Base-by-base conservation (phyloP, 2,888 invertebrate genomes). In the Cheilosia soror region DNA sequence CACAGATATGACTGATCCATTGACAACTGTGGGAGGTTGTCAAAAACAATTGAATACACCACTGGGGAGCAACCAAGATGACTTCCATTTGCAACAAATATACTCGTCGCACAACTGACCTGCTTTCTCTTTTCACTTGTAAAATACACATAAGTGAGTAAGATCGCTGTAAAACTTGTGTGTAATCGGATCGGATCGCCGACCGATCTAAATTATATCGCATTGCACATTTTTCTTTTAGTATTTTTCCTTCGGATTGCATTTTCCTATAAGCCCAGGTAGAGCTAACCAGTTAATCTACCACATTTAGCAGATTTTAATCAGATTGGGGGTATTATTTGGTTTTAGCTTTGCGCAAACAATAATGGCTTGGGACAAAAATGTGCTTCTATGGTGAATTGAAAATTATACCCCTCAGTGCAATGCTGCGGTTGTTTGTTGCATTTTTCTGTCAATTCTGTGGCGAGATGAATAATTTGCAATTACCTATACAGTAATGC, bases 91-190 rank as follows among this genome's bases (percentile, higher is more conserved):
- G 53, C 77, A 57, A 65, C 33, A 47, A 53, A 60, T 29, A 55
- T 57, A 63, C 57, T 51, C 68, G 83, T 83, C 83, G 73, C 78
- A 83, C 78, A 83, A 83, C 68, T 83, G 83, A 83, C 83, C 83
- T 78, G 83, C 83, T 83, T 83, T 83, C 83, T 83, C 83, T 77
- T 83, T 83, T 83, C 73, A 68, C 83, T 83, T 55, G 68, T 68
- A 71, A 72, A 60, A 73, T 68, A 55, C 80, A 60, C 66, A 57
- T 57, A 68, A 68, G 44, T 63, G 68, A 51, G 66, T 57, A 77
- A 66, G 72, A 82, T 82, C 78, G 73, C 63, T 33, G 42, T 4
- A 58, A 63, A 58, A 53, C 51, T 65, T 13, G 57, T 58, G 49
- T 73, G 57, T 68, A 72, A 73, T 73, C 65, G 44, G 57, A 73